phyloP scores from a whole-genome alignment of 2,888 invertebrate genomes.

The Gerris lacustris region DNA sequence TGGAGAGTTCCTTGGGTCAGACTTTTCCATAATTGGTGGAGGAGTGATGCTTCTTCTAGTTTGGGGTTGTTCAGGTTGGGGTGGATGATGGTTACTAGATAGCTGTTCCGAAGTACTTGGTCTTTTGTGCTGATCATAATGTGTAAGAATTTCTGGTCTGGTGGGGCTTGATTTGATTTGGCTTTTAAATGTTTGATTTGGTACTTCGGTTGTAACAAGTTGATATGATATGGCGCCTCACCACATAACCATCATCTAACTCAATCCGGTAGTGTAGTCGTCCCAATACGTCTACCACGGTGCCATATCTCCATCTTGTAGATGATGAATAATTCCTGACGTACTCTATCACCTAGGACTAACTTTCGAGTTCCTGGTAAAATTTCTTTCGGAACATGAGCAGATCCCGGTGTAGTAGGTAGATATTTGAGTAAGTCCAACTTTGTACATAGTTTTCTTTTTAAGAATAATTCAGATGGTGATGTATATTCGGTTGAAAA shows the following conservation, averaged over 20 bases:
- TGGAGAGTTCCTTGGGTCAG: no score
- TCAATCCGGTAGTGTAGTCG: constrained; percentile 5
- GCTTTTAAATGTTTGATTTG: not conserved
- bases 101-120: not conserved
- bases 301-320: constrained; percentile 1
- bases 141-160: no score
- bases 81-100: not conserved
- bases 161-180: not conserved
- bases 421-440: no score
- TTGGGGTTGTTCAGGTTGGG: not conserved
- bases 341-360: not conserved
- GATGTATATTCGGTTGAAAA: no score
- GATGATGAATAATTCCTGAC: not conserved
- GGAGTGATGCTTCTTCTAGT: no score
- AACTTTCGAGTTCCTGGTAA: no score
- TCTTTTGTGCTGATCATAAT: not conserved
- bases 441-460: constrained; percentile 14
- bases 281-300: not conserved
- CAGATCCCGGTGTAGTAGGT: no score
- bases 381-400: not conserved
- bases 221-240: not conserved
- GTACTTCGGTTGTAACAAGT: not conserved
- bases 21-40: no score
- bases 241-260: constrained; percentile 12
- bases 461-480: constrained; percentile 13